Percentiles rank a stretch among this genome's conserved stretches.
Evolutionary conservation across 2,113 vertebrate genomes (phyloP).

Genomic region (Lampris incognitus): DNA sequence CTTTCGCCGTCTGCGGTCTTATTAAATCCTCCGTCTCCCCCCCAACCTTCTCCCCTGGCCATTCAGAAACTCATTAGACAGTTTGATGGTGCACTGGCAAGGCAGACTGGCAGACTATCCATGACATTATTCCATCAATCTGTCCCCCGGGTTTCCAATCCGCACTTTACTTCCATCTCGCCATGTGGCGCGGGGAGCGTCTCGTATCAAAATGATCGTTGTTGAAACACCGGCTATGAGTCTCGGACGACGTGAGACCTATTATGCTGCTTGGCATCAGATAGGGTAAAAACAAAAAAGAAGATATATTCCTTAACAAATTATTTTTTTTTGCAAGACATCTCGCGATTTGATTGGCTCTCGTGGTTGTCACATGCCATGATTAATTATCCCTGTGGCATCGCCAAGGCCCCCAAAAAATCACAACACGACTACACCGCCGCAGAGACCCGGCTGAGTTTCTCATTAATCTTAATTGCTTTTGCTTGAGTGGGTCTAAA

Average conservation of each 20-base stretch:
- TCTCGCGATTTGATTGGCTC: not conserved
- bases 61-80: slow-evolving; percentile 54
- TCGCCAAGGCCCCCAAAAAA: too few relatives aligned
- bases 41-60: slow-evolving; percentile 38
- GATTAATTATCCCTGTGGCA: too few relatives aligned
- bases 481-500: not conserved
- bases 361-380: too few relatives aligned
- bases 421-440: too few relatives aligned
- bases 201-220: slow-evolving; percentile 44
- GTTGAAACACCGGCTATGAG: slow-evolving; percentile 9
- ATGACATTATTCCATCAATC: slow-evolving; percentile 16
- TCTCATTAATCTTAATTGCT: not conserved
- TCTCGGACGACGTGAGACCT: slow-evolving; percentile 1
- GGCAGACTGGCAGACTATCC: slow-evolving; percentile 11
- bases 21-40: slow-evolving; percentile 61
- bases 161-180: not conserved
- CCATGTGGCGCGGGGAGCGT: not conserved
- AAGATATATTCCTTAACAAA: slow-evolving; percentile 30
- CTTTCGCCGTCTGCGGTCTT: slow-evolving; percentile 54
- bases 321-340: slow-evolving; percentile 15
- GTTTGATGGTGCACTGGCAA: slow-evolving; percentile 4
- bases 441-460: too few relatives aligned
- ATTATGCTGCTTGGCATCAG: slow-evolving; percentile 11
- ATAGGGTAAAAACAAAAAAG: slow-evolving; percentile 3
- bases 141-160: slow-evolving; percentile 24